Base-by-base conservation (phyloP, 2,888 invertebrate species). In the Pandemis heparana region DNA sequence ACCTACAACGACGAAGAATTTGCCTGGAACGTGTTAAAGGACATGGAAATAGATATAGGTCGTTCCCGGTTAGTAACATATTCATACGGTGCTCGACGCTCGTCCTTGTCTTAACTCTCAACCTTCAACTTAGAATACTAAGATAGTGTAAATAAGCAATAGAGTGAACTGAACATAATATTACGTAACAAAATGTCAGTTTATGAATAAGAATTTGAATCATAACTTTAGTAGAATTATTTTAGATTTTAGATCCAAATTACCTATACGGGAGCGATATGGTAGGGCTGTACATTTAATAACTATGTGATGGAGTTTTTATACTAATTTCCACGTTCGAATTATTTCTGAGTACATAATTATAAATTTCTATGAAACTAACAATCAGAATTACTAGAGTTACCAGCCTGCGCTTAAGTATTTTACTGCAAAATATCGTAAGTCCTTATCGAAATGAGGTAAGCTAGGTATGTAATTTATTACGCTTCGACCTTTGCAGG, bases 401-500 rank as follows among this genome's bases (percentile, higher is more conserved):
- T 32, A 32, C 23, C 2, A 32, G 23, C 2, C 23, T 32, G 23
- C 23, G 23, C 23, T 32, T 4, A 32, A 18, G 14, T 9, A n/a
- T 53, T 12, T 56, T 10, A 23, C 56, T 23, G 51, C 18, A 8
- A 16, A 56, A 10, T 23, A 12, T 23, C 23, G n/a, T n/a, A n/a
- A 56, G 23, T 56, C 56, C 56, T 56, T 23, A 56, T 56, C 56
- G 56, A 56, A 56, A 23, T 56, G 56, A 56, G 23, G 56, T 56
- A 56, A 56, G 56, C 9, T 56, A 56, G 56, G 23, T 56, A 56
- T 18, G 38, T 72, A 62, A 67, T 67, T 67, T 61, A 61, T 53
- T 53, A 18, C 61, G 65, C 32, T 12, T 0, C 65, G 71, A 67
- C 71, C 71, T 66, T 62, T 67, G 59, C 56, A 16, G 56, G 60